A percentile compares a stretch with the other conserved stretches of the same genome.
phyloP scores from a whole-genome alignment of 2,797 vertebrate species.

The Lateolabrax maculatus region DNA sequence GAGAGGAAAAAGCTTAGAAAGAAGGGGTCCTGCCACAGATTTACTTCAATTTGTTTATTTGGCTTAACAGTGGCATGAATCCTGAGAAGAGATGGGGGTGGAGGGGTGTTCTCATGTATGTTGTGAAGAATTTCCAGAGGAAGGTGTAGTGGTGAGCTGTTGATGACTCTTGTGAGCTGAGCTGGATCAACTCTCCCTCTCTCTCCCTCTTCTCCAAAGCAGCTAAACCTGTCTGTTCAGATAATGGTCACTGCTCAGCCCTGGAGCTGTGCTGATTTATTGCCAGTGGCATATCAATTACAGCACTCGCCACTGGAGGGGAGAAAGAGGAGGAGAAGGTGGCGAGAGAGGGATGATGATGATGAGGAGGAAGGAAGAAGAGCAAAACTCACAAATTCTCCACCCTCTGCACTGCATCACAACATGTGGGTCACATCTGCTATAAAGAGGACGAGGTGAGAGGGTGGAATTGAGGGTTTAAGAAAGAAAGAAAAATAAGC shows the following conservation, averaged over 20 bases:
- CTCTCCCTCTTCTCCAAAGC: conserved; percentile 70
- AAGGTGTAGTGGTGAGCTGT: conserved; percentile 28
- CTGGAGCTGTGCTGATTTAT: conserved; percentile 84
- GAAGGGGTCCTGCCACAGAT: background rate
- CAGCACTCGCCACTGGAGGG: conserved; percentile 75
- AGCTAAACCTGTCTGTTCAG: conserved; percentile 84
- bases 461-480: conserved; percentile 8
- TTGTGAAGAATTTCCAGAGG: conserved; percentile 15
- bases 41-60: conserved; percentile 45
- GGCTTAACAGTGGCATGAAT: conserved; percentile 13
- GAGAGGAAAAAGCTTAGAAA: background rate
- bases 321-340: conserved; percentile 60
- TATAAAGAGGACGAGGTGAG: conserved; percentile 15
- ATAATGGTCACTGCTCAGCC: conserved; percentile 80
- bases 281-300: conserved; percentile 90
- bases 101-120: background rate
- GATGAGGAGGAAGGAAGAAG: conserved; percentile 53
- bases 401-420: conserved; percentile 45
- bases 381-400: conserved; percentile 50
- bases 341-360: conserved; percentile 52
- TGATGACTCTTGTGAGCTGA: conserved; percentile 47
- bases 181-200: conserved; percentile 63
- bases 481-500: background rate
- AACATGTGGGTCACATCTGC: conserved; percentile 66
- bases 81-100: background rate